Evolutionary conservation across 2,888 invertebrate species (phyloP).

Genomic region (Hypena proboscidalis): DNA sequence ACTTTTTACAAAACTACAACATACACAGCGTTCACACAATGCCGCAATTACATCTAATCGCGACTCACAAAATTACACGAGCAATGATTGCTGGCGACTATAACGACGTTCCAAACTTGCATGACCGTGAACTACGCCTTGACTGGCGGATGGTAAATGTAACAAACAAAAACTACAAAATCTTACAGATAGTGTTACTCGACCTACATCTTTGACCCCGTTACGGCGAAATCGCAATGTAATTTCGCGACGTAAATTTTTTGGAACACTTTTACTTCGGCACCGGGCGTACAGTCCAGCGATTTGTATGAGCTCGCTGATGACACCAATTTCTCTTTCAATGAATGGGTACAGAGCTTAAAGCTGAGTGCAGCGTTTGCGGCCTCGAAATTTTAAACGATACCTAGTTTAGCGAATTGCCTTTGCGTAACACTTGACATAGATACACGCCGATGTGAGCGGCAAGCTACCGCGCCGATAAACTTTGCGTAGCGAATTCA

Average conservation of each 20-base stretch:
- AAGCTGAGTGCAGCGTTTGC: constrained; percentile 43
- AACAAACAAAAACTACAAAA: constrained; percentile 68
- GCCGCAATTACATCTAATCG: constrained; percentile 43
- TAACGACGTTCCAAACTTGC: constrained; percentile 45
- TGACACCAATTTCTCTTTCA: constrained; percentile 84
- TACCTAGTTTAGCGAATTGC: constrained; percentile 39
- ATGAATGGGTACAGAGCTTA: constrained; percentile 60
- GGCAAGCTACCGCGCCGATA: constrained; percentile 13
- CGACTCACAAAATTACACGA: constrained; percentile 39
- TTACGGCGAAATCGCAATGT: constrained; percentile 84
- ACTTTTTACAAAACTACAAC: constrained; percentile 14
- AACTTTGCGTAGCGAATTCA: constrained; percentile 23
- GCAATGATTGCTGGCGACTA: constrained; percentile 43
- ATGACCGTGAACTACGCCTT: constrained; percentile 68
- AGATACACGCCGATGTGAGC: constrained; percentile 24
- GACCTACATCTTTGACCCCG: constrained; percentile 80
- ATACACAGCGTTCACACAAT: constrained; percentile 33
- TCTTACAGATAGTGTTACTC: constrained; percentile 79
- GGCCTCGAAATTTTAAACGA: constrained; percentile 46
- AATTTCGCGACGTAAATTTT: constrained; percentile 83
- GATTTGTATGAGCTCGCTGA: constrained; percentile 66
- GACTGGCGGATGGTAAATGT: constrained; percentile 62
- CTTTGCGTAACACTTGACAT: constrained; percentile 43
- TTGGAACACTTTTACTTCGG: constrained; percentile 84
- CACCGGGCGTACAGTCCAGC: constrained; percentile 67